Evolutionary conservation across 2,113 vertebrate genomes (phyloP).

Genomic region (Thalassarche chlororhynchos): DNA sequence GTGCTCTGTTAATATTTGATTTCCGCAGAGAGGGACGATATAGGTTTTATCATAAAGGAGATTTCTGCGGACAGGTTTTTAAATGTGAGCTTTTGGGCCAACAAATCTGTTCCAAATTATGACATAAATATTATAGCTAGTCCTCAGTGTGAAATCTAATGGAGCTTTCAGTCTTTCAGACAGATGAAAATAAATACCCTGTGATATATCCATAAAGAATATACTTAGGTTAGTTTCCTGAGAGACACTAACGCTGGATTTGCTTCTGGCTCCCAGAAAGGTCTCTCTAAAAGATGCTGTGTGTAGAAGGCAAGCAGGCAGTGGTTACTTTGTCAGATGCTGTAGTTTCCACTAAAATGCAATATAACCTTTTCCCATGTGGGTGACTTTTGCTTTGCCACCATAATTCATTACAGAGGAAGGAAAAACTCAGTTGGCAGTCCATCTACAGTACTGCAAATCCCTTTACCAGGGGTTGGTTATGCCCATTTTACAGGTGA

Average conservation of each 20-base stretch:
- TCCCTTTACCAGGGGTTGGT: not conserved
- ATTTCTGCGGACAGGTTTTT: not conserved
- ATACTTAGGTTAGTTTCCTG: not conserved
- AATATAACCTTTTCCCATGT: not conserved
- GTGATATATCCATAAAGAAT: not conserved
- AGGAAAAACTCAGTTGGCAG: not conserved
- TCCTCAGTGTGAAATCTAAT: not conserved
- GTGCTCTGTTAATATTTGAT: conserved; percentile 2
- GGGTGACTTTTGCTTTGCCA: not conserved
- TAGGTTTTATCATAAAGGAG: not conserved
- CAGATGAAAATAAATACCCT: conserved; percentile 36
- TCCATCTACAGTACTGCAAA: not conserved
- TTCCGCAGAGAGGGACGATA: not conserved
- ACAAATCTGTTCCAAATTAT: conserved; percentile 20
- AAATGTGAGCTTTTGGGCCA: conserved; percentile 39
- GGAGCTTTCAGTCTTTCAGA: not conserved
- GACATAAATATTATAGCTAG: conserved; percentile 13
- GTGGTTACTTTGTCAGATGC: not conserved
- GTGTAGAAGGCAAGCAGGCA: not conserved
- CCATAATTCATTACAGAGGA: not conserved
- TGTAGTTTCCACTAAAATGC: not conserved
- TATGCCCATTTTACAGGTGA: not conserved
- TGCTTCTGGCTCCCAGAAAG: not conserved
- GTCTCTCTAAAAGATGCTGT: not conserved
- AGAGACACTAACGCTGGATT: not conserved